Percentiles rank a stretch among this genome's conserved stretches.
phyloP scores from a whole-genome alignment of 2,888 invertebrate genomes.

The Neuroscelio doddi region DNA sequence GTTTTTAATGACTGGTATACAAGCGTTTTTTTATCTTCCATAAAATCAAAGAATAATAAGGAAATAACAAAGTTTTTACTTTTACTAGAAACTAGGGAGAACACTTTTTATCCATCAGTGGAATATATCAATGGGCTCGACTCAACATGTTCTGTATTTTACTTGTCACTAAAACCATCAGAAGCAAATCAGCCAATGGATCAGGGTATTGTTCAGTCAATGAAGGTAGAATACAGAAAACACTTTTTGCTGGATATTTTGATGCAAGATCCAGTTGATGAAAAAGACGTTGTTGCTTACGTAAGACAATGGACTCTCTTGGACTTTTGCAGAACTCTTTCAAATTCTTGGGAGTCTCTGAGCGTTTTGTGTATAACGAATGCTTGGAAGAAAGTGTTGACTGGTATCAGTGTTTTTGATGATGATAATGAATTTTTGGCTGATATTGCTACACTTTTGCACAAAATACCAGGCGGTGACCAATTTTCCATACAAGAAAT shows the following conservation, averaged over 20 bases:
- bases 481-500: conserved; percentile 2
- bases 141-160: conserved; percentile 1
- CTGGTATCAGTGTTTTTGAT: no score
- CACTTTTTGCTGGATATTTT: conserved; percentile 10
- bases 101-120: conserved; percentile 13
- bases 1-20: no score
- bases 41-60: no score
- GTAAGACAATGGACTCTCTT: conserved; percentile 3
- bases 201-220: conserved; percentile 19
- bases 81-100: conserved; percentile 11
- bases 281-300: conserved; percentile 3
- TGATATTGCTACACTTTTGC: no score
- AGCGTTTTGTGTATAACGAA: conserved; percentile 1
- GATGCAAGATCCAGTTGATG: background rate
- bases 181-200: conserved; percentile 22
- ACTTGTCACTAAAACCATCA: conserved; percentile 11
- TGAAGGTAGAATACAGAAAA: conserved; percentile 18
- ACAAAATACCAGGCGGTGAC: background rate
- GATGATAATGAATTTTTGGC: no score
- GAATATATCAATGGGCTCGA: conserved; percentile 5
- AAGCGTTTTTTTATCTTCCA: no score
- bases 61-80: no score
- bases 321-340: conserved; percentile 1
- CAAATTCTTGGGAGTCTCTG: conserved; percentile 12
- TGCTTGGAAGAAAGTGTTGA: conserved; percentile 9